Evolutionary conservation across 2,888 invertebrate genomes (phyloP).

Genomic region (Patella ulyssiponensis): DNA sequence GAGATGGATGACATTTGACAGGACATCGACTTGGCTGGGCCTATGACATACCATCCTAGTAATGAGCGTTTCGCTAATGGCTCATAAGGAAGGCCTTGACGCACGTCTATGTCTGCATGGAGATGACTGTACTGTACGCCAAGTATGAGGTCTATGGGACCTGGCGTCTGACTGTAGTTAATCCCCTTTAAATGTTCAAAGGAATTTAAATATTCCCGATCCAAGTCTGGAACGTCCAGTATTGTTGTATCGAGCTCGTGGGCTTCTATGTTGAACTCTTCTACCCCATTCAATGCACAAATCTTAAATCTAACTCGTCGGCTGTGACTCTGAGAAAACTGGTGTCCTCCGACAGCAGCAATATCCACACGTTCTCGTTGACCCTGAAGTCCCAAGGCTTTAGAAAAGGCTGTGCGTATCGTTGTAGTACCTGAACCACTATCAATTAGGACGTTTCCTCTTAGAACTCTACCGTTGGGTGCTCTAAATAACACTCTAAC

Average conservation of each 20-base stretch:
- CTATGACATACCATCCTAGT: background rate
- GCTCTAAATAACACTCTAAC: background rate
- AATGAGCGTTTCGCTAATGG: slow-evolving; percentile 6
- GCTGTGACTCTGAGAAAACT: background rate
- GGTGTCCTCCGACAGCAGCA: background rate
- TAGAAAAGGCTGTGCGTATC: background rate
- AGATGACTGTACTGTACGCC: background rate
- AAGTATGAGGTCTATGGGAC: background rate
- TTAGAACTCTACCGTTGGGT: background rate
- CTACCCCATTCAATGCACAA: background rate
- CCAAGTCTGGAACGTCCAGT: background rate
- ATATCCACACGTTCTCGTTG: background rate
- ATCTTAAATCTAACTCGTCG: background rate
- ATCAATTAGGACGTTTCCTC: background rate
- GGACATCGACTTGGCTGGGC: background rate
- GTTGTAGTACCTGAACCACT: slow-evolving; percentile 4
- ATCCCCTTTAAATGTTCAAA: background rate
- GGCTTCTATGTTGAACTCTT: background rate
- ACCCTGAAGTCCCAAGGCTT: background rate
- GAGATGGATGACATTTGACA: background rate
- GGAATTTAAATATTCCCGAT: background rate
- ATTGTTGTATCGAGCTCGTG: background rate
- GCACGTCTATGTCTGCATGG: background rate
- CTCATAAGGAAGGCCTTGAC: background rate
- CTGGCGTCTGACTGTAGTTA: background rate